Conservation (phyloP, 2,797 vertebrate species). For the Antrozous pallidus region DNA sequence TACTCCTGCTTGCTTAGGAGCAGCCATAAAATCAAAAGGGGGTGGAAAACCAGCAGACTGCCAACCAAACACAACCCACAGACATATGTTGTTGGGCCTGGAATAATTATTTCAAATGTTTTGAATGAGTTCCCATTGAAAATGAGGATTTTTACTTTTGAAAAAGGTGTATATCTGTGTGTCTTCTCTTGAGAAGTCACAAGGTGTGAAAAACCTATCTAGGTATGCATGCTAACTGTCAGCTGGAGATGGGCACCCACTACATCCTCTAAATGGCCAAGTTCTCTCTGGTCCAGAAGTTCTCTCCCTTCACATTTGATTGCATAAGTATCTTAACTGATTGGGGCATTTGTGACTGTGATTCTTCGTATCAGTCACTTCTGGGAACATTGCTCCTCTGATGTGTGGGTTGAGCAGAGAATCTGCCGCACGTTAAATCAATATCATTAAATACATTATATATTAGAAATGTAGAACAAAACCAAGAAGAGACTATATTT, state of each 20-base stretch:
- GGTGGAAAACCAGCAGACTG: constrained; percentile 58
- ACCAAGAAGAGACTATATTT: not conserved
- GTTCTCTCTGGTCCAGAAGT: not conserved
- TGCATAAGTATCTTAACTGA: not conserved
- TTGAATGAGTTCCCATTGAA: constrained; percentile 66
- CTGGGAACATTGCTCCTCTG: not conserved
- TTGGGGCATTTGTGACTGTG: not conserved
- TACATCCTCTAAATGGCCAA: not conserved
- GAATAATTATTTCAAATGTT: constrained; percentile 67
- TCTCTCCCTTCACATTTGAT: not conserved
- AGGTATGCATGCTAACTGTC: not conserved
- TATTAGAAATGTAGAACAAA: not conserved
- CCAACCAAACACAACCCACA: constrained; percentile 69
- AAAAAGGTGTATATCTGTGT: not conserved
- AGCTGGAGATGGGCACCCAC: not conserved
- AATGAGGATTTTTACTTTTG: constrained; percentile 34
- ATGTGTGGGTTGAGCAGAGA: not conserved
- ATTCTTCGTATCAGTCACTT: not conserved
- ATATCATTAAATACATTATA: not conserved
- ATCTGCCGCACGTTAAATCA: not conserved
- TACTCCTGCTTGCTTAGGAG: constrained; percentile 51
- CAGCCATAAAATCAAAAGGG: constrained; percentile 65
- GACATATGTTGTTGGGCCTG: constrained; percentile 74
- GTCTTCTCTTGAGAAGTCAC: constrained; percentile 1
- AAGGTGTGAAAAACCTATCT: not conserved